Percentiles rank a stretch among this genome's conserved stretches.
Conservation (phyloP, 2,113 vertebrate species). For the Lepus timidus region DNA sequence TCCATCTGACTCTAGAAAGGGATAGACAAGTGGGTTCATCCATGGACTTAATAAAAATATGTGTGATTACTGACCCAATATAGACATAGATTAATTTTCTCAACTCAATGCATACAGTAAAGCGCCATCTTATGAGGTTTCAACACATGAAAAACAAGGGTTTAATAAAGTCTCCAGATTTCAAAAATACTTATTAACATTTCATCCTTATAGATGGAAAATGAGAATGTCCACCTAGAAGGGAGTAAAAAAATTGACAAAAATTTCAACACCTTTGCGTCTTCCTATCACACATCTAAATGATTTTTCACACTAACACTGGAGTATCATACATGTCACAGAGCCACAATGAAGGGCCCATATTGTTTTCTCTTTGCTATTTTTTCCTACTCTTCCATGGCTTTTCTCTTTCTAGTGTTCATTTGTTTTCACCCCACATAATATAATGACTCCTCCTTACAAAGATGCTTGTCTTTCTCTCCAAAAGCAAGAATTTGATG, state of each 20-base stretch:
- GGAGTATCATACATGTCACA: neutral
- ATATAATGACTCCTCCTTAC: neutral
- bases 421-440: neutral
- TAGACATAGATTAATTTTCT: neutral
- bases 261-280: neutral
- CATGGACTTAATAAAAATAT: constrained; percentile 8
- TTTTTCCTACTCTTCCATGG: neutral
- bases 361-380: neutral
- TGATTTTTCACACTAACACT: neutral
- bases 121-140: neutral
- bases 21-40: neutral
- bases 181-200: neutral
- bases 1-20: constrained; percentile 18
- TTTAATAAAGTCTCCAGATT: neutral
- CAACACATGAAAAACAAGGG: neutral
- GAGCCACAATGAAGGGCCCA: too few relatives aligned
- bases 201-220: neutral
- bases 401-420: neutral
- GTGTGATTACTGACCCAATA: neutral
- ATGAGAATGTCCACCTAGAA: neutral
- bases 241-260: neutral
- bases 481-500: neutral
- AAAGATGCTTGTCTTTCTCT: too few relatives aligned
- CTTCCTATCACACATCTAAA: neutral
- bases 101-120: neutral